Conservation (phyloP, 1,140 invertebrate species). For the Eriocheir sinensis region DNA sequence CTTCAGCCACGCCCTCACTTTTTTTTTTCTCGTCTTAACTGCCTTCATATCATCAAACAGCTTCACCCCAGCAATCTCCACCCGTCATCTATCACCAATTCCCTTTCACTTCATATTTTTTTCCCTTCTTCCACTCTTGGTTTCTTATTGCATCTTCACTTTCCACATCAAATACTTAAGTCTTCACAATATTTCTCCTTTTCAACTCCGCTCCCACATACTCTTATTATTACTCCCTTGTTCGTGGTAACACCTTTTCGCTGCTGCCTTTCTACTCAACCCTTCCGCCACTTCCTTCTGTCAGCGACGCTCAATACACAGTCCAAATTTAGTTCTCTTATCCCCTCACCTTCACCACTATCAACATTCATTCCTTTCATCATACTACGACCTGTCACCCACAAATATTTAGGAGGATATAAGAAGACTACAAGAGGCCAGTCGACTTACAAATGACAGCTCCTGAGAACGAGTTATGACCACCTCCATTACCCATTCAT, state of each 20-base stretch:
- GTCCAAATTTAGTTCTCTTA: neutral
- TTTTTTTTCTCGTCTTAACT: neutral
- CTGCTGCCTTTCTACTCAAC: neutral
- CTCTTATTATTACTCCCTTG: neutral
- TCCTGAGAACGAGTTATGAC: too few species aligned
- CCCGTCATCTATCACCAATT: neutral
- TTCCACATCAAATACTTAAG: neutral
- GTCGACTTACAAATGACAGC: too few species aligned
- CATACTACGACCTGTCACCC: too few species aligned
- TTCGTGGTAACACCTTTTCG: too few species aligned
- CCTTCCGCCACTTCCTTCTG: neutral
- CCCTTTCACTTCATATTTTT: neutral
- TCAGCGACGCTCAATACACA: too few species aligned
- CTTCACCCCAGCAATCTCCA: neutral
- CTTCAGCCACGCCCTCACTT: neutral
- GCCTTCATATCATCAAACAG: constrained; percentile 12
- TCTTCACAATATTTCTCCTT: neutral
- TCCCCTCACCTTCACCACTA: neutral
- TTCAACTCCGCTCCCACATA: neutral
- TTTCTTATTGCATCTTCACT: neutral
- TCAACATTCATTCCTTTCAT: neutral
- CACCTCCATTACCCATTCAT: too few species aligned
- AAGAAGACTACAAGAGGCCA: too few species aligned
- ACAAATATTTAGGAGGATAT: too few species aligned
- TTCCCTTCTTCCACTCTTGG: neutral